Conservation (phyloP, 2,797 vertebrate species). For the Notoglanidium macrostoma region DNA sequence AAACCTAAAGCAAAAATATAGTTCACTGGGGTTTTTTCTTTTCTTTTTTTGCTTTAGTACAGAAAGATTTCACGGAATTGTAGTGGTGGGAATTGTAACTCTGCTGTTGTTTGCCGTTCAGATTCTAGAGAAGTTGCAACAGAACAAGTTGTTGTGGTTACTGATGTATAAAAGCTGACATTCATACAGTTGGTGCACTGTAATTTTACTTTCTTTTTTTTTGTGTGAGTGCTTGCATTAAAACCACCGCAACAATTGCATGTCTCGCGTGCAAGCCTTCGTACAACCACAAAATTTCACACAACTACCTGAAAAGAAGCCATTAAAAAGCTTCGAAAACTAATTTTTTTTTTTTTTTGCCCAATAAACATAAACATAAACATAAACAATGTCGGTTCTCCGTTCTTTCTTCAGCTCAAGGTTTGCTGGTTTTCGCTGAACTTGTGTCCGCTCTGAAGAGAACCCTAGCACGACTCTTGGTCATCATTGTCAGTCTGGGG, state of each 20-base stretch:
- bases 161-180: background rate
- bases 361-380: too few species aligned
- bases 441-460: conserved; percentile 85
- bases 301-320: background rate
- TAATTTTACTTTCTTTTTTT: background rate
- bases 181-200: background rate
- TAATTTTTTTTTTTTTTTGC: background rate
- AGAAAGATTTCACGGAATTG: background rate
- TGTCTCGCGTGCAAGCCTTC: background rate
- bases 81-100: background rate
- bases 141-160: background rate
- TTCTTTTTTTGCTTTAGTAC: background rate
- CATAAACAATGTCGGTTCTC: background rate
- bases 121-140: background rate
- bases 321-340: background rate
- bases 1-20: background rate
- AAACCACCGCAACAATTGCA: background rate
- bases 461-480: conserved; percentile 84
- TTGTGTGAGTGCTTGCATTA: background rate
- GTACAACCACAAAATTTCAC: background rate
- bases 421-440: conserved; percentile 84
- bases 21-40: background rate
- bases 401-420: conserved; percentile 68
- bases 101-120: background rate
- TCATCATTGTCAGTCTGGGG: conserved; percentile 88